Percentiles rank a stretch among this genome's conserved stretches.
These are phyloP conservation scores for Parazoanthus atlanticus DNA, from an alignment of 92 coral and sea anemone genomes.

Conservation along the genomic window DNA sequence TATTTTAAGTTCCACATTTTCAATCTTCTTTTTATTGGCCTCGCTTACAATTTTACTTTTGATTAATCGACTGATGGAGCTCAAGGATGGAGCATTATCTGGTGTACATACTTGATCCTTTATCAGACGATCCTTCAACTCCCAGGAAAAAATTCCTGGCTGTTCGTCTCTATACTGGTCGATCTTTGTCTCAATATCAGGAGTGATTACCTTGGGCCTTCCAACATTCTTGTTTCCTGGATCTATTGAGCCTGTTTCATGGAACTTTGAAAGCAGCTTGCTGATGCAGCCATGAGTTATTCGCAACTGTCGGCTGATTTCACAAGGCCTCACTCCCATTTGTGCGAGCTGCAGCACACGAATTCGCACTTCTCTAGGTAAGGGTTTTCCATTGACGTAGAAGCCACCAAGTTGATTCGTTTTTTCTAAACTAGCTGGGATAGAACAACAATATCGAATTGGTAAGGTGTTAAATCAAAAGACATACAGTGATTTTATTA, in stretches of 20 bases:
- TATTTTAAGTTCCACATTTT: not conserved
- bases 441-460: not conserved
- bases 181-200: slow-evolving; percentile 75
- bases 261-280: slow-evolving; percentile 81
- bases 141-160: slow-evolving; percentile 93
- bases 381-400: slow-evolving; percentile 84
- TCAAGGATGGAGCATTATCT: slow-evolving; percentile 74
- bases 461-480: no score
- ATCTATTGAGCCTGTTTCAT: slow-evolving; percentile 79
- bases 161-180: slow-evolving; percentile 72
- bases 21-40: slow-evolving; percentile 9
- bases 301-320: slow-evolving; percentile 83
- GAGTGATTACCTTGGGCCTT: slow-evolving; percentile 85
- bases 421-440: slow-evolving; percentile 4
- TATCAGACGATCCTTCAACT: slow-evolving; percentile 78
- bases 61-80: slow-evolving; percentile 87
- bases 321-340: slow-evolving; percentile 89
- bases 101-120: slow-evolving; percentile 73
- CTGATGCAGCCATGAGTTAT: slow-evolving; percentile 95
- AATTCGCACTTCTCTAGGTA: slow-evolving; percentile 70
- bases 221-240: slow-evolving; percentile 80
- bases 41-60: slow-evolving; percentile 57
- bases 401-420: slow-evolving; percentile 88
- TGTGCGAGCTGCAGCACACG: slow-evolving; percentile 75
- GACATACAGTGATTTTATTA: no score